These are phyloP conservation scores for Aurelia sp. DNA, from an alignment of 30 jellyfish, hydroid and myxozoan species.

Conservation along the genomic window DNA sequence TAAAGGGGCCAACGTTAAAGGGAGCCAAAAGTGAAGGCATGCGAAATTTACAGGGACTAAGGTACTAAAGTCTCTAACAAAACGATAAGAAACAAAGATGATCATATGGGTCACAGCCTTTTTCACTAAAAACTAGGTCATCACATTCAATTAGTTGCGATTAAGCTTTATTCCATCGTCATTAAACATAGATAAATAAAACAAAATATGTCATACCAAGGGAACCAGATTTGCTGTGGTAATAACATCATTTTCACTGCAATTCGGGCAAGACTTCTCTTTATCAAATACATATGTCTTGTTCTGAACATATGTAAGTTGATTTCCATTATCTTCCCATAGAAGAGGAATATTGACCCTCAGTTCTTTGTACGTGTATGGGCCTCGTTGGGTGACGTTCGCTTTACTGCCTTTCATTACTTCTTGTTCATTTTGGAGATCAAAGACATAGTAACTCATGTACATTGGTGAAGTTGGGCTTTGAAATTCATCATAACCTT, in stretches of 20 bases:
- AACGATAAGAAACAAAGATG: no score
- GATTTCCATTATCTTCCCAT: conserved; percentile 77
- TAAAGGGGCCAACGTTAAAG: no score
- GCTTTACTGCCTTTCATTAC: conserved; percentile 66
- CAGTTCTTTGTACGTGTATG: conserved; percentile 81
- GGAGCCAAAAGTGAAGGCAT: no score
- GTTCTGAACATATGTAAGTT: conserved; percentile 77
- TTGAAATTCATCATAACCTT: conserved; percentile 79
- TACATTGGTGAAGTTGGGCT: conserved; percentile 91
- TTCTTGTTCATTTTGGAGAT: conserved; percentile 69
- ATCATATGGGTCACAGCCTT: no score
- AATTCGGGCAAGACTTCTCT: conserved; percentile 75
- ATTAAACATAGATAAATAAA: no score
- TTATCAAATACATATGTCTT: conserved; percentile 80
- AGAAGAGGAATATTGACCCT: conserved; percentile 36
- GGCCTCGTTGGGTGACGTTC: conserved; percentile 83
- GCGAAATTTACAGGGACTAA: no score
- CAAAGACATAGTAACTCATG: conserved; percentile 87
- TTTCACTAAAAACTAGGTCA: no score
- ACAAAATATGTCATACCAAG: conserved; percentile 46
- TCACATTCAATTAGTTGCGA: no score
- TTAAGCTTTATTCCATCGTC: no score
- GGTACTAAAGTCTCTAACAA: no score
- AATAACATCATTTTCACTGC: conserved; percentile 83
- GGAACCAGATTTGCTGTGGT: conserved; percentile 79